Evolutionary conservation across 2,113 vertebrate genomes (phyloP).

Genomic region (Zeus faber): DNA sequence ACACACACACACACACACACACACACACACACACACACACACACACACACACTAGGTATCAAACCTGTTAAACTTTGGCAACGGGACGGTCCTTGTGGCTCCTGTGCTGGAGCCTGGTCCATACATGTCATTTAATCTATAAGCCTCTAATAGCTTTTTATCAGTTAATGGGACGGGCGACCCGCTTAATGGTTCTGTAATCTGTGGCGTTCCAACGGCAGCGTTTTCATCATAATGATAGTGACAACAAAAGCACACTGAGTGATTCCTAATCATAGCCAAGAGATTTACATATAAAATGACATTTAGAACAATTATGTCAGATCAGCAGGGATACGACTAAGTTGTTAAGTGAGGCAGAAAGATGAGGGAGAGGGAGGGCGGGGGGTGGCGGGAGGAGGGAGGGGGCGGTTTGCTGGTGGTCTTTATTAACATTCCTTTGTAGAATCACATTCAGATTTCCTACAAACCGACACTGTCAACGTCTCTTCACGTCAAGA

Average conservation of each 20-base stretch:
- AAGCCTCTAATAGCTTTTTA: constrained; percentile 73
- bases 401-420: neutral
- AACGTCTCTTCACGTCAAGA: no score
- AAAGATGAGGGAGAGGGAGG: neutral
- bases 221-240: neutral
- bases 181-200: constrained; percentile 66
- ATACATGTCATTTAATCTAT: constrained; percentile 62
- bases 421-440: no score
- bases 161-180: constrained; percentile 66
- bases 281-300: constrained; percentile 62
- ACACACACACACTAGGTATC: no score
- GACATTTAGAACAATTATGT: constrained; percentile 57
- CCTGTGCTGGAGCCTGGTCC: neutral
- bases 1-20: no score
- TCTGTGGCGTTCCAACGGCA: no score
- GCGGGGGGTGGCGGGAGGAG: neutral
- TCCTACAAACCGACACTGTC: no score
- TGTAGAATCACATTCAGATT: no score
- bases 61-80: no score
- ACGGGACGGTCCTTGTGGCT: no score
- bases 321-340: constrained; percentile 52
- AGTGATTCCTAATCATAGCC: constrained; percentile 54
- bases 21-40: no score
- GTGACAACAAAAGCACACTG: no score
- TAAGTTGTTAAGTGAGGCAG: constrained; percentile 44